Evolutionary conservation across 2,888 invertebrate species (phyloP).

Genomic region (Acronicta psi): DNA sequence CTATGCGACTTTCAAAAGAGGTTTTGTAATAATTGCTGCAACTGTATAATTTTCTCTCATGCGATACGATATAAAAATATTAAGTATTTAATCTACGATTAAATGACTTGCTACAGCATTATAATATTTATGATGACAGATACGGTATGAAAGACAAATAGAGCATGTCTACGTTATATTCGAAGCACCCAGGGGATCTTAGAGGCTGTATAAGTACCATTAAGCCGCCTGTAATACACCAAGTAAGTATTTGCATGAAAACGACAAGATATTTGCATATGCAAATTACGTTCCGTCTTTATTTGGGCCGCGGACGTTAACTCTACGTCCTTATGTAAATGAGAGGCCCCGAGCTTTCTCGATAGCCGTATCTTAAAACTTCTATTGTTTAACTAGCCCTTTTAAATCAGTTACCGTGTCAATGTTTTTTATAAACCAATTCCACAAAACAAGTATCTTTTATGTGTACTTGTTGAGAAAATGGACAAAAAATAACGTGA

Average conservation of each 20-base stretch:
- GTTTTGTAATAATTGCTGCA: background rate
- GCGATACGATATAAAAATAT: too few relatives aligned
- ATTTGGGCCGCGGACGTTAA: slow-evolving; percentile 83
- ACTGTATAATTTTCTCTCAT: background rate
- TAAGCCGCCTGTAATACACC: slow-evolving; percentile 85
- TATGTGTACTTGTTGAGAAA: slow-evolving; percentile 55
- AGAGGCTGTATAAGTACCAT: slow-evolving; percentile 81
- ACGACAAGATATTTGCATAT: slow-evolving; percentile 86
- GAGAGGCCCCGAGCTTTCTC: slow-evolving; percentile 64
- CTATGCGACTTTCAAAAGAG: slow-evolving; percentile 13
- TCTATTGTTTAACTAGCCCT: slow-evolving; percentile 65
- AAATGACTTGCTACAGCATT: too few relatives aligned
- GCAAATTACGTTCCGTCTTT: slow-evolving; percentile 86
- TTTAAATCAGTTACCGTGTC: slow-evolving; percentile 63
- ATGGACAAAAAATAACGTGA: slow-evolving; percentile 68
- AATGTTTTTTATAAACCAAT: slow-evolving; percentile 60
- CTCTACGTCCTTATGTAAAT: slow-evolving; percentile 81
- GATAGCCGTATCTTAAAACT: slow-evolving; percentile 68
- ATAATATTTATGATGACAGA: too few relatives aligned
- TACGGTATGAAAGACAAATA: slow-evolving; percentile 64
- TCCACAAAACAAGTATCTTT: slow-evolving; percentile 62
- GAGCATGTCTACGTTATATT: slow-evolving; percentile 55
- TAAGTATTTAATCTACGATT: too few relatives aligned
- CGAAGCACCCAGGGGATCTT: slow-evolving; percentile 68
- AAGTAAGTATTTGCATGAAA: slow-evolving; percentile 85